Evolutionary conservation across 2,797 vertebrate species (phyloP), one percentile per base, ranked within the genome.

Genomic region (Crenuchus spilurus): DNA sequence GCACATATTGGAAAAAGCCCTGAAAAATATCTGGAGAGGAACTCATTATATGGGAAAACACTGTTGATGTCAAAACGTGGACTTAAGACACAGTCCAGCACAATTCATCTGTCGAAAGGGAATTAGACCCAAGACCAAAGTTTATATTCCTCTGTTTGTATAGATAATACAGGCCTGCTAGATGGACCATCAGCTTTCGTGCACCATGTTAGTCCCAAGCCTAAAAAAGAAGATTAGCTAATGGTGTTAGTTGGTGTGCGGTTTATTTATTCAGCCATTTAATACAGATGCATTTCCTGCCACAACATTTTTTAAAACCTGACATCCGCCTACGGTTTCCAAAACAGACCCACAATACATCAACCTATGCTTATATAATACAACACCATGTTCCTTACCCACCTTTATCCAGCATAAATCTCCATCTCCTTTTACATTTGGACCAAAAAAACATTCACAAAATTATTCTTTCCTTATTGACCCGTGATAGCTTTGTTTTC

Each of bases 11-110:
- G 55, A 70, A 71, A 74, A 83, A 70, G 72, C 52, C 70, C 63
- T 66, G 66, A 77, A 74, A 75, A 67, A 75, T 64, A 66, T 78
- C 73, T 33, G 41, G 37, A 41, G 65, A 78, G 41, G 28, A 70
- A 70, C 60, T 83, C 70, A 74, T 78, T 80, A 77, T 65, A 77
- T 69, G 55, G 64, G 46, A 73, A 81, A 72, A 77, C 61, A 66
- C 35, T 77, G 71, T 31, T 74, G 51, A 80, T 80, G 80, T 77
- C 74, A 79, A 77, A 75, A 74, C 30, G 41, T 13, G 8, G 49
- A 72, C 49, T 44, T 57, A 73, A 44, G 69, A 75, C 39, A 37
- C 39, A 44, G 48, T 41, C 37, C 61, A 65, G 26, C 63, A 65
- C 71, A 51, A 54, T 77, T 69, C 49, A 58, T 69, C 63, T 72